Base-by-base conservation (phyloP, 2,888 invertebrate species). In the Drosophila macrothrix region DNA sequence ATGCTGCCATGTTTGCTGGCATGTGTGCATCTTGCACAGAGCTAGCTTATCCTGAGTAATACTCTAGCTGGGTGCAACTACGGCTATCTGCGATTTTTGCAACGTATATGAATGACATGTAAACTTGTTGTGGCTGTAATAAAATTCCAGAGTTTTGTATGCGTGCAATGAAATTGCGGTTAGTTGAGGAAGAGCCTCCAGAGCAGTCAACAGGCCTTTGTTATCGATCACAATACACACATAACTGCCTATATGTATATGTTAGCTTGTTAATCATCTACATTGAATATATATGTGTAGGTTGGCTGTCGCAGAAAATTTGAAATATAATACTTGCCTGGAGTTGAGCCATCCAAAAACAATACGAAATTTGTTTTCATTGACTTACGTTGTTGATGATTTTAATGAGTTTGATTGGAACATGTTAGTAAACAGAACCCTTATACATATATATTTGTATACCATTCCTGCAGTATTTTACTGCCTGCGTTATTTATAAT, bases 81-180 rank as follows among this genome's bases (percentile, higher is more conserved):
- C 25, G 46, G 73, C 33, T 68, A 66, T 70, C 66, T 71, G 49
- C 49, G 52, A 67, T 56, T 65, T 50, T 49, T 54, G 58, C 35
- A 58, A 60, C 60, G 59, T 63, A 76, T 69, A 67, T 71, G 79
- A 78, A 81, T 82, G 79, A 75, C 72, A 86, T 84, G 77, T 67
- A 67, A 81, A 75, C 87, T 86, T 78, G 76, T 77, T 83, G 80
- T 62, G 85, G 85, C 72, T 77, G 77, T 64, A 81, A 82, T 81
- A 83, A 84, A 86, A 81, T 84, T 86, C 75, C 63, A 35, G 59
- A 61, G 39, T 58, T 61, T 68, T 64, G 67, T 58, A 53, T 31
- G 37, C 64, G 67, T 60, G 49, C 49, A 68, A 53, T 62, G 62
- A 52, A 46, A 58, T 72, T 72, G 72, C 58, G 64, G 72, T 46